A percentile compares a stretch with the other conserved stretches of the same genome.
phyloP scores from a whole-genome alignment of 2,888 invertebrate genomes.

The Dascillus cervinus region DNA sequence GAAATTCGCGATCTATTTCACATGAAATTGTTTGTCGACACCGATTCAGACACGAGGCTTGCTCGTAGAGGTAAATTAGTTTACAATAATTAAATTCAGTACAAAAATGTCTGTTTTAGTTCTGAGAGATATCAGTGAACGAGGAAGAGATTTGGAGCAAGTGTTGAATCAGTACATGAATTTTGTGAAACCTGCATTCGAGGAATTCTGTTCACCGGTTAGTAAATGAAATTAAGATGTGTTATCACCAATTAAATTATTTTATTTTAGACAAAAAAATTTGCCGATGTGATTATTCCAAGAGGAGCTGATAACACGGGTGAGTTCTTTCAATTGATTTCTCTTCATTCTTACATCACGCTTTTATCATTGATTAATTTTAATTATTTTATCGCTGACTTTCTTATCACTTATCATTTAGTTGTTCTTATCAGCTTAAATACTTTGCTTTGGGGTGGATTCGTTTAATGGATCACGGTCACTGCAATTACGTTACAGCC shows the following conservation, averaged over 20 bases:
- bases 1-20: constrained; percentile 92
- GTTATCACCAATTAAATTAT: constrained; percentile 6
- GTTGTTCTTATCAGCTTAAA: too few species aligned
- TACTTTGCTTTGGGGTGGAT: too few species aligned
- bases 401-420: too few species aligned
- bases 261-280: constrained; percentile 88
- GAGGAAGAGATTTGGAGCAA: constrained; percentile 88
- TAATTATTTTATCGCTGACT: too few species aligned
- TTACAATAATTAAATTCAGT: constrained; percentile 1
- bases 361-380: too few species aligned
- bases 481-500: too few species aligned
- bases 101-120: constrained; percentile 58
- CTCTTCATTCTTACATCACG: too few species aligned
- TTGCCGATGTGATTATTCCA: constrained; percentile 99
- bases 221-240: too few species aligned
- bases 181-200: constrained; percentile 99
- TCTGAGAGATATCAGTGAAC: constrained; percentile 89
- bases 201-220: constrained; percentile 96
- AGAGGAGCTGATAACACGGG: constrained; percentile 96
- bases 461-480: too few species aligned
- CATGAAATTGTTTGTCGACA: constrained; percentile 99
- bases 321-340: too few species aligned
- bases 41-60: constrained; percentile 95
- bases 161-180: constrained; percentile 96
- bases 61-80: constrained; percentile 76